A percentile compares a stretch with the other conserved stretches of the same genome.
Conservation (phyloP, 2,797 vertebrate species). For the Micropoecilia bifurca region DNA sequence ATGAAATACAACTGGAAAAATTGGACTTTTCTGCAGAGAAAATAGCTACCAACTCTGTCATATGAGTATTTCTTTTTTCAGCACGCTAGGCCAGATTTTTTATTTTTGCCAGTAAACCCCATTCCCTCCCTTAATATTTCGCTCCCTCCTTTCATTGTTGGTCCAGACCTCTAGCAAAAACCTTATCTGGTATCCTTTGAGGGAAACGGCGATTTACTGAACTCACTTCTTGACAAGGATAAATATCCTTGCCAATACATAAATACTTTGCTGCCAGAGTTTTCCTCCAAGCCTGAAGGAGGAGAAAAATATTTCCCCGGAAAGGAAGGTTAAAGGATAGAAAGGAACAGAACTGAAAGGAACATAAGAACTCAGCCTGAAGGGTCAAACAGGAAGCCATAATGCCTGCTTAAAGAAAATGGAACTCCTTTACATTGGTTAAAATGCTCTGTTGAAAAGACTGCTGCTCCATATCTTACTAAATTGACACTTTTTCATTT, state of each 20-base stretch:
- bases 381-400: conserved; percentile 31
- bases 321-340: conserved; percentile 31
- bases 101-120: conserved; percentile 15
- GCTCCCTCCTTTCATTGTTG: conserved; percentile 22
- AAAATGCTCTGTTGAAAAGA: conserved; percentile 45
- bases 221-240: conserved; percentile 71
- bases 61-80: neutral
- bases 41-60: neutral
- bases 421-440: conserved; percentile 30
- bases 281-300: conserved; percentile 41
- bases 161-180: conserved; percentile 42
- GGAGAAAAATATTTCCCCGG: conserved; percentile 20
- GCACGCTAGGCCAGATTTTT: neutral
- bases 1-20: neutral
- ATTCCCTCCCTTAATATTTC: conserved; percentile 8
- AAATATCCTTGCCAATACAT: conserved; percentile 35
- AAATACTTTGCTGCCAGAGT: conserved; percentile 18
- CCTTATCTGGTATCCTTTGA: conserved; percentile 68
- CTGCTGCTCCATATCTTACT: conserved; percentile 35
- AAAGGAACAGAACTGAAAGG: conserved; percentile 31
- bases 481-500: conserved; percentile 31
- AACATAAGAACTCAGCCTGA: conserved; percentile 19
- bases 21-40: neutral
- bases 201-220: conserved; percentile 58
- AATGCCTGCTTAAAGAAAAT: conserved; percentile 27